Evolutionary conservation across 2,113 vertebrate genomes (phyloP).

Genomic region (Isichthys henryi): DNA sequence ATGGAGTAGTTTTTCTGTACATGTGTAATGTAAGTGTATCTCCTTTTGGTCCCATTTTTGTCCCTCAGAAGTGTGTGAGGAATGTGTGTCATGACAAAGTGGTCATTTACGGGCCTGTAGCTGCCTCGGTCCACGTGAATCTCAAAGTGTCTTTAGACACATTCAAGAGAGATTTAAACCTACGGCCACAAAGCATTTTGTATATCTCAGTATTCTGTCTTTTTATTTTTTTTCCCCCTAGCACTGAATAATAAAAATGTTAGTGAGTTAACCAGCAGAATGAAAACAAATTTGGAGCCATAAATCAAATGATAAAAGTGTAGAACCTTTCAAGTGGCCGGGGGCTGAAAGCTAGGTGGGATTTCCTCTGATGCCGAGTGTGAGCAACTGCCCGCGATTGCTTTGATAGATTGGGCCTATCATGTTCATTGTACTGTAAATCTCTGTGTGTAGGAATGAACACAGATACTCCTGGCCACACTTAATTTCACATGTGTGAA

Average conservation of each 20-base stretch:
- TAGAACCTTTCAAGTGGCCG: slow-evolving; percentile 5
- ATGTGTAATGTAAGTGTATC: not conserved
- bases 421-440: slow-evolving; percentile 22
- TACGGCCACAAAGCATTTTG: not conserved
- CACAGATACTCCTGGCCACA: not conserved
- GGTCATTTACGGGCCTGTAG: not conserved
- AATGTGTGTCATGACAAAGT: not conserved
- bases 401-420: slow-evolving; percentile 19
- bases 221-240: not conserved
- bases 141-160: not conserved
- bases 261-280: slow-evolving; percentile 10
- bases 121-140: not conserved
- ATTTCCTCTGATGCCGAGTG: not conserved
- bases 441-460: not conserved
- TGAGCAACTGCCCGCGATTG: not conserved
- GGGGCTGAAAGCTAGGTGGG: not conserved
- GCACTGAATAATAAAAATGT: slow-evolving; percentile 11
- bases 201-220: not conserved
- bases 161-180: not conserved
- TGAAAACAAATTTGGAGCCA: slow-evolving; percentile 7
- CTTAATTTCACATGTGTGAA: not conserved
- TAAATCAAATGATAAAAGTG: slow-evolving; percentile 22
- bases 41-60: not conserved
- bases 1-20: not conserved
- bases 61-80: not conserved